Conservation (phyloP, 2,888 invertebrate species). For the Perizoma flavofasciatum region DNA sequence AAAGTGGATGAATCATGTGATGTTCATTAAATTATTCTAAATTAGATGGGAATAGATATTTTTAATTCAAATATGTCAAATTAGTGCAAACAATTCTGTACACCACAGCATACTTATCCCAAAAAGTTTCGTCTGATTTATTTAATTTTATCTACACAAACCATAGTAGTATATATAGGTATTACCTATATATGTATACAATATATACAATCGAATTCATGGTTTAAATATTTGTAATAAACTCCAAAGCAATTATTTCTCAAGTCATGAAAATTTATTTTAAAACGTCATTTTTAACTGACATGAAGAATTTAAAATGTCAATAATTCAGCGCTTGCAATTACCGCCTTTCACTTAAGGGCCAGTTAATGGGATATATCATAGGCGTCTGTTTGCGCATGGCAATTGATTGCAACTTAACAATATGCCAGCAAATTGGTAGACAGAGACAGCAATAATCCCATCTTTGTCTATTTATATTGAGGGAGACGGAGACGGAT, state of each 20-base stretch:
- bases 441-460: constrained; percentile 49
- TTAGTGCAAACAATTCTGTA: no score
- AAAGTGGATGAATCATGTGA: no score
- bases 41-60: no score
- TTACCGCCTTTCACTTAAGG: constrained; percentile 51
- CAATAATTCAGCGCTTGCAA: constrained; percentile 47
- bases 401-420: constrained; percentile 84
- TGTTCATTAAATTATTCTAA: no score
- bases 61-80: no score
- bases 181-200: no score
- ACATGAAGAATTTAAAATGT: constrained; percentile 28
- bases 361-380: constrained; percentile 83
- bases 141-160: no score
- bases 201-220: constrained; percentile 2
- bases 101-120: no score
- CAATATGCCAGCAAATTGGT: constrained; percentile 82
- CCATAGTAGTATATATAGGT: no score
- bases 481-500: constrained; percentile 46
- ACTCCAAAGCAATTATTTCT: constrained; percentile 6
- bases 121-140: background rate
- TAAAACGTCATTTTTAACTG: constrained; percentile 20
- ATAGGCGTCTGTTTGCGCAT: constrained; percentile 84
- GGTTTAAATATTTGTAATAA: constrained; percentile 15
- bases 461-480: background rate
- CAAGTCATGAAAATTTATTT: constrained; percentile 4